Evolutionary conservation across 2,113 vertebrate genomes (phyloP), one percentile per base, ranked within the genome.

Genomic region (Phalacrocorax pelagicus): DNA sequence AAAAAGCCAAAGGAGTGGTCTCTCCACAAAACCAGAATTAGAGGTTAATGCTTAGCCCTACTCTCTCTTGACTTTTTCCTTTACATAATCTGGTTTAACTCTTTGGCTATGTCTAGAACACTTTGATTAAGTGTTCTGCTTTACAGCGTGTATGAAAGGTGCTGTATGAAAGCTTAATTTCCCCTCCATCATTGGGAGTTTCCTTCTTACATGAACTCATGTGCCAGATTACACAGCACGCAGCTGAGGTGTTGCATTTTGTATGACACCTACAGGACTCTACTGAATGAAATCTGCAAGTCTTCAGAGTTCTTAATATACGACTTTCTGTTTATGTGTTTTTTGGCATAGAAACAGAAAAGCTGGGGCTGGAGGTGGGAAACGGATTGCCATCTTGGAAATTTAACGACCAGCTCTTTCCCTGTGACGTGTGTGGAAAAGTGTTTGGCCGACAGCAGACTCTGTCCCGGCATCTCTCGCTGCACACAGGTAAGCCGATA

Each of bases 371-470:
- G 59, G 99, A 99, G 96, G 98, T 98, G 57, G 99, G 99, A 95
- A 99, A 99, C 12, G 99, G 99, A 91, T 98, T 99, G 61, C 96
- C 99, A 15, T 98, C 98, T 71, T 99, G 99, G 99, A 99, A 99
- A 88, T 98, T 99, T 81, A 99, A 97, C 0, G 99, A 99, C 86
- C 99, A 99, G 97, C 99, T 99, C 96, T 99, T 99, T 96, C 99
- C 99, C 71, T 99, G 99, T 90, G 98, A 99, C 1, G 98, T 99
- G 85, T 99, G 99, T 95, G 99, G 99, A 85, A 99, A 99, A 97
- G 99, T 99, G 93, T 99, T 99, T 61, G 99, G 99, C 66, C 98
- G 99, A 80, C 99, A 99, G 97, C 99, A 99, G 98, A 99, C 99
- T 4, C 98, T 99, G 90, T 99, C 99, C 73, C 99, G 99, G 86